Evolutionary conservation across 2,113 vertebrate genomes (phyloP).

Genomic region (Tragelaphus strepsiceros): DNA sequence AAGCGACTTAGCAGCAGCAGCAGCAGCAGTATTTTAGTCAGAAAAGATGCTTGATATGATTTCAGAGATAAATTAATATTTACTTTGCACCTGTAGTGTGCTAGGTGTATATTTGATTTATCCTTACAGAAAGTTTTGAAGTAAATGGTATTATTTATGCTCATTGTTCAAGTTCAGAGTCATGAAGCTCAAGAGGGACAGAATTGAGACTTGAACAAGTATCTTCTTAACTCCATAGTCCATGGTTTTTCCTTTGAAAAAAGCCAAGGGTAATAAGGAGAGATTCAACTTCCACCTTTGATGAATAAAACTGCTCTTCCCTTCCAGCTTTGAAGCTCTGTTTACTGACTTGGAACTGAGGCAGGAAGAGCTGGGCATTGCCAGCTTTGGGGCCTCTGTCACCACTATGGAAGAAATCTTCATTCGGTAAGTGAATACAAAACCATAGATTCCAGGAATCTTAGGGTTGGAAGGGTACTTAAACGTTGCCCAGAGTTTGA

Average conservation of each 20-base stretch:
- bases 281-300: neutral
- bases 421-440: slow-evolving; percentile 80
- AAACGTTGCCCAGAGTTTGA: neutral
- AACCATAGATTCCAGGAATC: neutral
- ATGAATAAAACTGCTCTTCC: neutral
- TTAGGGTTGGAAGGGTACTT: neutral
- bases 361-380: slow-evolving; percentile 88
- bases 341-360: slow-evolving; percentile 93
- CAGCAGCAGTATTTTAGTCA: neutral
- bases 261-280: neutral
- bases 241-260: neutral
- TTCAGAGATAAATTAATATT: neutral
- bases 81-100: neutral
- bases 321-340: slow-evolving; percentile 88
- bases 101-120: neutral
- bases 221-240: neutral
- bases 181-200: neutral
- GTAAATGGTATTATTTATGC: neutral
- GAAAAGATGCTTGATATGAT: neutral
- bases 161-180: neutral
- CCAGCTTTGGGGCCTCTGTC: slow-evolving; percentile 91
- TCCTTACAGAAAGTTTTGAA: neutral
- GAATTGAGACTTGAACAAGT: neutral
- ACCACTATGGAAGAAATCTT: slow-evolving; percentile 97
- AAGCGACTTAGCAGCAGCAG: no score